Percentiles rank a stretch among this genome's conserved stretches.
Evolutionary conservation across 2,888 invertebrate species (phyloP).

Genomic region (Scaptomyza parva): DNA sequence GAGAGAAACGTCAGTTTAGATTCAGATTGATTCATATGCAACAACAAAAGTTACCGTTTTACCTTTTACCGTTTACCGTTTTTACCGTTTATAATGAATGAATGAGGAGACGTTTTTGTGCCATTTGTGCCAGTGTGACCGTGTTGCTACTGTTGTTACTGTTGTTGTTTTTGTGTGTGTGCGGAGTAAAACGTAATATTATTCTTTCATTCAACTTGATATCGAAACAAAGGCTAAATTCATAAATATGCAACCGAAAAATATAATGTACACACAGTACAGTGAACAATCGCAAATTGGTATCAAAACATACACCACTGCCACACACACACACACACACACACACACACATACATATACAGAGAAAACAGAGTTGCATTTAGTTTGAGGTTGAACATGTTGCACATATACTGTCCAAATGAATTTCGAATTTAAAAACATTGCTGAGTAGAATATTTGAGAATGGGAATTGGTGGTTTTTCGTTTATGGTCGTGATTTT

Average conservation of each 20-base stretch:
- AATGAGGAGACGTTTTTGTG: neutral
- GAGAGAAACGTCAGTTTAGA: no score
- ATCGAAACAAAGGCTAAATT: neutral
- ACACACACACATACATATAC: neutral
- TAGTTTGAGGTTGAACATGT: conserved; percentile 32
- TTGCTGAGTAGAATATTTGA: neutral
- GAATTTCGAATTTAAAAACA: conserved; percentile 29
- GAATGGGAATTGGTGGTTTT: neutral
- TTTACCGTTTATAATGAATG: no score
- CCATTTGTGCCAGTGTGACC: neutral
- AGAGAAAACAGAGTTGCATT: conserved; percentile 19
- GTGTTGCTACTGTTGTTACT: neutral
- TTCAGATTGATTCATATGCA: neutral
- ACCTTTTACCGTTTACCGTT: no score
- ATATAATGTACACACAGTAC: neutral
- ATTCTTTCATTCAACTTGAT: neutral
- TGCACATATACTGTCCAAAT: conserved; percentile 35
- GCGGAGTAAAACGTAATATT: neutral
- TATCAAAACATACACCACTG: neutral
- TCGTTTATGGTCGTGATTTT: conserved; percentile 49
- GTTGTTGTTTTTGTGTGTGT: neutral
- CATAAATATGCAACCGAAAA: neutral
- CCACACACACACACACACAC: neutral
- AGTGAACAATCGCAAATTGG: neutral
- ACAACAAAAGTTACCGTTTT: no score